A percentile compares a stretch with the other conserved stretches of the same genome.
phyloP scores from a whole-genome alignment of 2,888 invertebrate species.

The Torymus tubicola region DNA sequence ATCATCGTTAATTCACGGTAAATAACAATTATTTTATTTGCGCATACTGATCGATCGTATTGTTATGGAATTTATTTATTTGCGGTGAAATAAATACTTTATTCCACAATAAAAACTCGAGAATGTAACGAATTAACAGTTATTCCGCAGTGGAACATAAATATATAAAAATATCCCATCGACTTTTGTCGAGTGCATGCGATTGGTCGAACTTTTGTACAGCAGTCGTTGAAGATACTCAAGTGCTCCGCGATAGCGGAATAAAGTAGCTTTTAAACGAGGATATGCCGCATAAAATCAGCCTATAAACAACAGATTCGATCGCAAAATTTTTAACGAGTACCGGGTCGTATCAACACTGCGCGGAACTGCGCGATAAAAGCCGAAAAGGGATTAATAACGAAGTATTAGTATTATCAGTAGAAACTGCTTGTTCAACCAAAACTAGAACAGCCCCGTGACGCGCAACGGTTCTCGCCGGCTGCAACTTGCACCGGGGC shows the following conservation, averaged over 20 bases:
- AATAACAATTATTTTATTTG: no score
- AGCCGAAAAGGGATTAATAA: slow-evolving; percentile 21
- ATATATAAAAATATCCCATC: not conserved
- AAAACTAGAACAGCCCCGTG: slow-evolving; percentile 23
- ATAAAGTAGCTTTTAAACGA: slow-evolving; percentile 17
- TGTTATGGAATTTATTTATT: no score
- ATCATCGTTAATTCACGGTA: no score
- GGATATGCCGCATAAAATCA: slow-evolving; percentile 9
- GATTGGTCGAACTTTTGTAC: not conserved
- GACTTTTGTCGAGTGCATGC: not conserved
- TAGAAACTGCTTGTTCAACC: not conserved
- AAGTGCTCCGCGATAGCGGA: not conserved
- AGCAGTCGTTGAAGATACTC: slow-evolving; percentile 13
- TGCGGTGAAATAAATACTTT: no score
- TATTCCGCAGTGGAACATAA: not conserved
- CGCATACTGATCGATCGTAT: no score
- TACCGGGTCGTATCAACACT: not conserved
- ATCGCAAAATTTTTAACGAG: slow-evolving; percentile 38
- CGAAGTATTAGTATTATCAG: slow-evolving; percentile 1
- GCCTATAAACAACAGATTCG: slow-evolving; percentile 34
- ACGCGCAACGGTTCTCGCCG: not conserved
- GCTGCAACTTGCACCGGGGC: no score
- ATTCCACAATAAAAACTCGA: no score
- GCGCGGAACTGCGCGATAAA: slow-evolving; percentile 14
- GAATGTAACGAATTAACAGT: not conserved